Evolutionary conservation across 2,113 vertebrate species (phyloP).

Genomic region (Cebidichthys violaceus): DNA sequence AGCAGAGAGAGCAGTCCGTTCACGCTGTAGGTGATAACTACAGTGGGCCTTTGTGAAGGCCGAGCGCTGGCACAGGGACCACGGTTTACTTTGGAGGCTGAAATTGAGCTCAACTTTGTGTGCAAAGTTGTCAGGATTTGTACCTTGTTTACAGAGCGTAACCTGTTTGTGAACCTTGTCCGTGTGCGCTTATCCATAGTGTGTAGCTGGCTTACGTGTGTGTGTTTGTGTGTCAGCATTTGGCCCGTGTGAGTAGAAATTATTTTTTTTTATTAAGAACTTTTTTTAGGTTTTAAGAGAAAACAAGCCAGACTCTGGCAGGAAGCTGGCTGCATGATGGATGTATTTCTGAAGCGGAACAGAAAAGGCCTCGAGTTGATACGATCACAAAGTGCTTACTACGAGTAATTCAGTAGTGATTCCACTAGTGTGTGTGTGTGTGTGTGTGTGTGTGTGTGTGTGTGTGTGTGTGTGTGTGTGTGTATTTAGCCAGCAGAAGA

Average conservation of each 20-base stretch:
- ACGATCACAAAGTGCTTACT: slow-evolving; percentile 43
- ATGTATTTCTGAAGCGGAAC: slow-evolving; percentile 51
- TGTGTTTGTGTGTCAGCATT: neutral
- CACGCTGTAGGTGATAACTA: slow-evolving; percentile 85
- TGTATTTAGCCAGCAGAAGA: neutral
- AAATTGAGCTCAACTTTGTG: slow-evolving; percentile 78
- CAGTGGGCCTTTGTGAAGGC: slow-evolving; percentile 81
- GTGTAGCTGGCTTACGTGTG: neutral
- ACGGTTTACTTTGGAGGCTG: slow-evolving; percentile 82
- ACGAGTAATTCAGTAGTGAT: slow-evolving; percentile 46
- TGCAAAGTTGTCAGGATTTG: slow-evolving; percentile 82
- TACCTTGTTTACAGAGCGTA: slow-evolving; percentile 75
- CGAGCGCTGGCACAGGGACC: slow-evolving; percentile 58
- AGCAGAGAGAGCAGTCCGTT: slow-evolving; percentile 77
- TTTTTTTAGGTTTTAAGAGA: slow-evolving; percentile 17
- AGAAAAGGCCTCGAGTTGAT: slow-evolving; percentile 42
- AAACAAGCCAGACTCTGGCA: slow-evolving; percentile 17
- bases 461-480: neutral
- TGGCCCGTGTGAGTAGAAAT: slow-evolving; percentile 13
- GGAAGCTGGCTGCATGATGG: slow-evolving; percentile 28
- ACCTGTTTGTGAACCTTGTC: slow-evolving; percentile 65
- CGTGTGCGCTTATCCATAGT: slow-evolving; percentile 17
- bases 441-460: neutral
- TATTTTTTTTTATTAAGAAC: slow-evolving; percentile 24
- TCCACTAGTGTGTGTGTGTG: slow-evolving; percentile 21